Conservation (phyloP, 2,113 vertebrate genomes). For the Nothocercus julius region DNA sequence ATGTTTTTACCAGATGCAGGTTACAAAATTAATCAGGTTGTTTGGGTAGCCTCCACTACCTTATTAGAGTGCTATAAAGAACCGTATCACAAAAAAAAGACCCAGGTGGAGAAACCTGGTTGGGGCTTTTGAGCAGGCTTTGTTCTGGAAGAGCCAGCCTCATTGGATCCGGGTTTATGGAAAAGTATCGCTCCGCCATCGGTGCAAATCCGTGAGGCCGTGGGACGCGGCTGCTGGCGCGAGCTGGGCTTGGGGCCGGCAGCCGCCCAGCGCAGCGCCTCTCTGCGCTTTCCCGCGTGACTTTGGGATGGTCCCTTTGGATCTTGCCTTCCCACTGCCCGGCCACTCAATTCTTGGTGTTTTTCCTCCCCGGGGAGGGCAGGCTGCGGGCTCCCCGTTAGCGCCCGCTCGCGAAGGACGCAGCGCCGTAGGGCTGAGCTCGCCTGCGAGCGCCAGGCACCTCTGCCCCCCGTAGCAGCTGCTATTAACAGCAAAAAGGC, state of each 20-base stretch:
- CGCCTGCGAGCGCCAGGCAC: background rate
- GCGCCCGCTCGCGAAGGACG: background rate
- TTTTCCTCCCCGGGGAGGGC: background rate
- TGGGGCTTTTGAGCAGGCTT: background rate
- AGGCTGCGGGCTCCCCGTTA: background rate
- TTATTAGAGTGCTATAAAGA: background rate
- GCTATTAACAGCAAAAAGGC: background rate
- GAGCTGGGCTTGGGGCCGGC: background rate
- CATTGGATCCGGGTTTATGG: background rate
- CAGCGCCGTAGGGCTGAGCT: background rate
- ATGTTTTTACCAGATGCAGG: background rate
- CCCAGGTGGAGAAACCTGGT: background rate
- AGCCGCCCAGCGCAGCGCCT: background rate
- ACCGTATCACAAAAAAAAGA: background rate
- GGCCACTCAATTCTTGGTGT: background rate
- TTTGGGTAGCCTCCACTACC: background rate
- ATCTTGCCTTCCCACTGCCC: background rate
- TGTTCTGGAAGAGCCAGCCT: background rate
- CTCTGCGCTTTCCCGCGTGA: background rate
- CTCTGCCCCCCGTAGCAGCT: background rate
- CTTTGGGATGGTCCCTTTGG: background rate
- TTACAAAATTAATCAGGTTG: rapidly evolving
- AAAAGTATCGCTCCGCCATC: background rate
- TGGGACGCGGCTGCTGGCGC: background rate
- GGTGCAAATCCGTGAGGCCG: rapidly evolving